A percentile compares a stretch with the other conserved stretches of the same genome.
phyloP scores from a whole-genome alignment of 2,797 vertebrate species.

The Taenioides sp. region DNA sequence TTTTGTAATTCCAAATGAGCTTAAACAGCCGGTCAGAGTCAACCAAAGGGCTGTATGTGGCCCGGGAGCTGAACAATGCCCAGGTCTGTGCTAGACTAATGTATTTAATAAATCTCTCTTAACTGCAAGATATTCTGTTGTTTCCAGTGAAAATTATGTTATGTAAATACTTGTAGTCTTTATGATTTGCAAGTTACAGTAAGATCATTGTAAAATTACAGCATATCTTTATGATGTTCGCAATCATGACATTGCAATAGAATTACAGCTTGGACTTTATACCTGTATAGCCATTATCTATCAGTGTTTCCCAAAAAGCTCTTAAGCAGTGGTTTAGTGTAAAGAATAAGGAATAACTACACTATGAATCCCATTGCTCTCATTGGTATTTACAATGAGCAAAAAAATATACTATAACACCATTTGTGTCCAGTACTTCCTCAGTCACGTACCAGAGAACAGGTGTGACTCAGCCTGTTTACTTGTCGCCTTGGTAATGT shows the following conservation, averaged over 20 bases:
- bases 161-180: no score
- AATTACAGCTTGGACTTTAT: not conserved
- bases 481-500: no score
- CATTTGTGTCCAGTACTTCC: not conserved
- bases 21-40: no score
- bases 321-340: not conserved
- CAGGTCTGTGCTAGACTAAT: no score
- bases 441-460: not conserved
- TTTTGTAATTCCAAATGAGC: no score
- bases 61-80: no score
- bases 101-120: no score
- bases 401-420: not conserved
- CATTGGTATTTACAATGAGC: not conserved
- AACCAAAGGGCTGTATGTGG: no score
- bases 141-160: no score
- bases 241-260: not conserved
- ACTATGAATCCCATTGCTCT: not conserved
- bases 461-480: no score
- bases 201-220: not conserved
- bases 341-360: not conserved
- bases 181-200: no score
- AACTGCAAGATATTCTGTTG: no score
- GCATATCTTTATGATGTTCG: not conserved
- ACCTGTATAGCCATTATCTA: not conserved
- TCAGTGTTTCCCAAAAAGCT: not conserved